Evolutionary conservation across 1,140 invertebrate genomes (phyloP).

Genomic region (Episyrphus balteatus): DNA sequence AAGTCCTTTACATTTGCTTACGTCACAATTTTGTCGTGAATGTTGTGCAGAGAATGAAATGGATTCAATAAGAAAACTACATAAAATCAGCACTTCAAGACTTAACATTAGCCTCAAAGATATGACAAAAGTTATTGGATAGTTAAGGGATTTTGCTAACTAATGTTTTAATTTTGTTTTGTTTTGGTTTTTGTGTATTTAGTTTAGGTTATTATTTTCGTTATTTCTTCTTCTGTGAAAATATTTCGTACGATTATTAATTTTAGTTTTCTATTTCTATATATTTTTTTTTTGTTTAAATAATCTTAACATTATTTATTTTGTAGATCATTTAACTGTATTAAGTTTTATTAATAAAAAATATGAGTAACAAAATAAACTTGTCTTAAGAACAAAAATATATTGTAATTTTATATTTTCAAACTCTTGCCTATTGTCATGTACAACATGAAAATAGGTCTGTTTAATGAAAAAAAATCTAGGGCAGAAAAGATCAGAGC

Average conservation of each 20-base stretch:
- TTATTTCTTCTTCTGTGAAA: not conserved
- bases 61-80: conserved; percentile 36
- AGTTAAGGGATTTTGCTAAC: not conserved
- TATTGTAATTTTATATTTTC: no score
- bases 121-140: conserved; percentile 26
- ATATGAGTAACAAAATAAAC: no score
- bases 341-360: no score
- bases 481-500: no score
- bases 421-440: no score
- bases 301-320: not conserved
- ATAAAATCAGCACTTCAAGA: not conserved
- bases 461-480: no score
- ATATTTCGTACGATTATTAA: not conserved
- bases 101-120: conserved; percentile 1
- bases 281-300: not conserved
- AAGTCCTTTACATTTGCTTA: conserved; percentile 44
- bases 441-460: no score
- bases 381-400: no score
- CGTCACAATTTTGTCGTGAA: conserved; percentile 45
- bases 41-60: conserved; percentile 41
- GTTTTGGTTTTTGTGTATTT: not conserved
- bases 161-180: not conserved
- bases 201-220: not conserved
- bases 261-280: no score
- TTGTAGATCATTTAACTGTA: not conserved